Conservation (phyloP, 2,797 vertebrate genomes). For the Lophius americanus region DNA sequence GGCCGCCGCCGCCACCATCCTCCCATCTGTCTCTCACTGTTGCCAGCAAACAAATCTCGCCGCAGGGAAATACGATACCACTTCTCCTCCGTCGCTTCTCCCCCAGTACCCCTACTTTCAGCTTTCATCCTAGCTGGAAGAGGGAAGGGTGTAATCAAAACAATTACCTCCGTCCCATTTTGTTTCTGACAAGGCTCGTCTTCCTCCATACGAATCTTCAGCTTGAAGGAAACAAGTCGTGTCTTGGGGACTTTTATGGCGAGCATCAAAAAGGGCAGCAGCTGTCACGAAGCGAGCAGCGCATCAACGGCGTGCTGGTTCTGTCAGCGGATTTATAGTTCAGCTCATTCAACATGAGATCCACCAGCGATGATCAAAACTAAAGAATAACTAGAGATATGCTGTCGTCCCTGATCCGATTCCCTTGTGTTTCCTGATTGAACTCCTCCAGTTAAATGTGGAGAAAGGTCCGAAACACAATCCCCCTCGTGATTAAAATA, state of each 20-base stretch:
- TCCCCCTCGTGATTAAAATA: no score
- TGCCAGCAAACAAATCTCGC: conserved; percentile 62
- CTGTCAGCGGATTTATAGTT: conserved; percentile 37
- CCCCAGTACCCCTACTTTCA: conserved; percentile 47
- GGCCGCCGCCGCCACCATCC: conserved; percentile 20
- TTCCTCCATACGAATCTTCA: conserved; percentile 49
- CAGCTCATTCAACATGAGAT: conserved; percentile 42
- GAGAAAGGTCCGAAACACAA: no score
- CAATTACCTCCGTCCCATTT: conserved; percentile 65
- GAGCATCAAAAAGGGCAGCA: conserved; percentile 66
- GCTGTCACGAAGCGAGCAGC: conserved; percentile 63
- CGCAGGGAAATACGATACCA: conserved; percentile 51
- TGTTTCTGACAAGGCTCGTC: conserved; percentile 48
- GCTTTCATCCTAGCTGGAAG: conserved; percentile 46
- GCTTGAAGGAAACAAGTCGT: conserved; percentile 59
- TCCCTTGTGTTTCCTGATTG: no score
- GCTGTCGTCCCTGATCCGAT: no score
- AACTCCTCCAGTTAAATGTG: no score
- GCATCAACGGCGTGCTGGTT: conserved; percentile 26
- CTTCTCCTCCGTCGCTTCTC: conserved; percentile 42
- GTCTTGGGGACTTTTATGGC: conserved; percentile 52
- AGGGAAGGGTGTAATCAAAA: conserved; percentile 64
- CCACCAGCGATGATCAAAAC: conserved; percentile 42
- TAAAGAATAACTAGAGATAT: neutral
- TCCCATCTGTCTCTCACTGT: conserved; percentile 68